phyloP scores from a whole-genome alignment of 2,113 vertebrate species.

The Callochromis pleurospilus region DNA sequence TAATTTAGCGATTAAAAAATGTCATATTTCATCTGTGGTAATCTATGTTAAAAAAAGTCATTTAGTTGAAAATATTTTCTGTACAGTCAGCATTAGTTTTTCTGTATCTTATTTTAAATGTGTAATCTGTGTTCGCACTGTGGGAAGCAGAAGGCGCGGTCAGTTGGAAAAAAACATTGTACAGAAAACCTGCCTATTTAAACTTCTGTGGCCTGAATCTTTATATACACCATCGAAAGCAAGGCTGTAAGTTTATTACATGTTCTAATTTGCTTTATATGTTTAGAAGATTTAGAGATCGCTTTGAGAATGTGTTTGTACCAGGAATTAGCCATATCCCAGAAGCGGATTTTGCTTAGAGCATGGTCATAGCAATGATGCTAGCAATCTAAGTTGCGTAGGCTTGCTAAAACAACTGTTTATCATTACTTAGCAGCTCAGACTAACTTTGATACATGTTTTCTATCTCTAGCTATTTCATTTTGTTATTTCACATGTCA shows the following conservation, averaged over 20 bases:
- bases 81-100: background rate
- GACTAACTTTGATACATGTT: background rate
- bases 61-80: background rate
- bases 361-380: background rate
- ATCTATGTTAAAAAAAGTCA: background rate
- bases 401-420: background rate
- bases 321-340: background rate
- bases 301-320: background rate
- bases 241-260: background rate
- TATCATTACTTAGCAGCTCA: background rate
- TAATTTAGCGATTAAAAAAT: background rate
- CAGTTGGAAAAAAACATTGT: background rate
- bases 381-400: accelerated
- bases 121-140: background rate
- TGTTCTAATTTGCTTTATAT: background rate
- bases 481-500: background rate
- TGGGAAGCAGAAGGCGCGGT: accelerated
- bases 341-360: background rate
- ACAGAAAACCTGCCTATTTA: background rate
- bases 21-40: background rate
- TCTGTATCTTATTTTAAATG: background rate
- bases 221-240: background rate
- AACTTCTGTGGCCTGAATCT: background rate
- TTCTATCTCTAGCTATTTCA: background rate
- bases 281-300: background rate